These are phyloP conservation scores for Caprella mutica DNA, from an alignment of 2,888 invertebrate species.

Conservation along the genomic window DNA sequence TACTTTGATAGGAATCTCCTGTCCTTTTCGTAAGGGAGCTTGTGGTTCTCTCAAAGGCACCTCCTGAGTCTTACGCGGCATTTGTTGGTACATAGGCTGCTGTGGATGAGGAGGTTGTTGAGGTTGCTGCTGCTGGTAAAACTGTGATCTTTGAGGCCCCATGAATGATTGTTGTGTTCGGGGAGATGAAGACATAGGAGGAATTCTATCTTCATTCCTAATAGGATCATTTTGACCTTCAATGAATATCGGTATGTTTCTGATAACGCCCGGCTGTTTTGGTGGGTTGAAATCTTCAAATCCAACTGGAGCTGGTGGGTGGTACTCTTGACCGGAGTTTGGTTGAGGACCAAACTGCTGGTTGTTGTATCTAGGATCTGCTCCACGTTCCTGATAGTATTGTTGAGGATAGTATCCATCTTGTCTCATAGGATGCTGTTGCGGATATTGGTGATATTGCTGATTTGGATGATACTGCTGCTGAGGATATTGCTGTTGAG, in stretches of 20 bases:
- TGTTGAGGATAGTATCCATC: neutral
- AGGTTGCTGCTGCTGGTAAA: slow-evolving; percentile 16
- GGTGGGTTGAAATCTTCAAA: slow-evolving; percentile 4
- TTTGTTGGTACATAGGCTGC: slow-evolving; percentile 4
- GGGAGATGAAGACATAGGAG: neutral
- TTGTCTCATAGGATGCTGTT: slow-evolving; percentile 5
- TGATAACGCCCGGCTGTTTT: neutral
- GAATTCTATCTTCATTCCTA: neutral
- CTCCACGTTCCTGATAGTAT: slow-evolving; percentile 10
- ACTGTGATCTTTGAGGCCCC: neutral
- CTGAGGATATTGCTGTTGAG: neutral
- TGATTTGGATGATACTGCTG: slow-evolving; percentile 4
- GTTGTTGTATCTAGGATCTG: too few relatives aligned
- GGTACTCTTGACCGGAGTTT: neutral
- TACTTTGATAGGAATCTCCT: slow-evolving; percentile 3
- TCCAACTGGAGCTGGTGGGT: slow-evolving; percentile 12
- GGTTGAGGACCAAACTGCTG: too few relatives aligned
- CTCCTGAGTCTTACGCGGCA: slow-evolving; percentile 11
- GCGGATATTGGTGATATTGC: slow-evolving; percentile 4
- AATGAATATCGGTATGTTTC: slow-evolving; percentile 9
- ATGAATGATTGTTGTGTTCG: neutral
- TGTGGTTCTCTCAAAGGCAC: neutral
- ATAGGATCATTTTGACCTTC: slow-evolving; percentile 8
- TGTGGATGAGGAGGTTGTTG: slow-evolving; percentile 13
- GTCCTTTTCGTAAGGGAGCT: slow-evolving; percentile 1